Percentiles rank a stretch among this genome's conserved stretches.
Evolutionary conservation across 2,113 vertebrate genomes (phyloP).

Genomic region (Callithrix jacchus): DNA sequence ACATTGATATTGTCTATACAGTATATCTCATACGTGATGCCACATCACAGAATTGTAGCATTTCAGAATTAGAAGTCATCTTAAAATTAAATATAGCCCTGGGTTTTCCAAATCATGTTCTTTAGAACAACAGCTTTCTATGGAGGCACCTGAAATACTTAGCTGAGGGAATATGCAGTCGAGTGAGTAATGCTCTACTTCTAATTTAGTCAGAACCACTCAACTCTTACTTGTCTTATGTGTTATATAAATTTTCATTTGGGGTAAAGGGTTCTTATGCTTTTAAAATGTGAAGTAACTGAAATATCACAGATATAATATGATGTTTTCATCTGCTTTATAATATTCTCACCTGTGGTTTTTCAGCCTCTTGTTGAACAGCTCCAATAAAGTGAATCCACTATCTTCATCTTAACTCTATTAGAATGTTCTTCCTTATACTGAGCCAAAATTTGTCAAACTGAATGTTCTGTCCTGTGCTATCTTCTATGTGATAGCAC

Average conservation of each 20-base stretch:
- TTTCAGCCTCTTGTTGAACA: neutral
- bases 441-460: neutral
- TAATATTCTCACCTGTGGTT: neutral
- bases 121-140: neutral
- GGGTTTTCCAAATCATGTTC: neutral
- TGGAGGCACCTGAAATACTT: neutral
- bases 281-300: slow-evolving; percentile 29
- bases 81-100: neutral
- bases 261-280: neutral
- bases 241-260: slow-evolving; percentile 18
- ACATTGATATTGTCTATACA: neutral
- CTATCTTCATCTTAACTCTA: neutral
- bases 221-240: neutral
- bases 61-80: neutral
- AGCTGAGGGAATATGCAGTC: neutral
- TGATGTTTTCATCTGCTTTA: neutral
- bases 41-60: neutral
- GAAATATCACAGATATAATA: neutral
- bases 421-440: neutral
- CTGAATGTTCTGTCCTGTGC: neutral
- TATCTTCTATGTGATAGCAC: neutral
- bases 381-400: no score
- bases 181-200: neutral
- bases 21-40: neutral
- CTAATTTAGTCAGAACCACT: neutral